phyloP scores from a whole-genome alignment of 2,113 vertebrate genomes.

The Sinocyclocheilus rhinocerous region DNA sequence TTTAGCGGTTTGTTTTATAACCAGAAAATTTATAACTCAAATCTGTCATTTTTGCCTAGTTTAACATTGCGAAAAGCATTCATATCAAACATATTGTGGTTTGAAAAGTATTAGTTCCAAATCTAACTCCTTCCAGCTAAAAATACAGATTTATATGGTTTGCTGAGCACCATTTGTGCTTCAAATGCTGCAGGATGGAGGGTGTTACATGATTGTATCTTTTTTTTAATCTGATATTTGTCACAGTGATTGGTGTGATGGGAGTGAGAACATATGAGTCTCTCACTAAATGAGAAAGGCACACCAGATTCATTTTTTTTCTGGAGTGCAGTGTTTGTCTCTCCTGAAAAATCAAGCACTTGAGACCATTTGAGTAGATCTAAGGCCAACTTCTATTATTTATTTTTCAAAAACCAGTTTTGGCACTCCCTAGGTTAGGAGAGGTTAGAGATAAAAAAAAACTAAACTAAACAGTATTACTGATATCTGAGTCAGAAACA shows the following conservation, averaged over 20 bases:
- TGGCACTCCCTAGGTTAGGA: neutral
- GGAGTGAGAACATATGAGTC: neutral
- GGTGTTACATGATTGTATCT: neutral
- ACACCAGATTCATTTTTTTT: neutral
- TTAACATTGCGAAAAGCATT: neutral
- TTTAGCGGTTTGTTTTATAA: neutral
- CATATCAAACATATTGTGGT: conserved; percentile 14
- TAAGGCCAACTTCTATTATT: neutral
- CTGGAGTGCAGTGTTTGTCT: neutral
- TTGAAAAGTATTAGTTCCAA: neutral
- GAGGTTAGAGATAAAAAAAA: neutral
- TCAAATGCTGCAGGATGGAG: conserved; percentile 7
- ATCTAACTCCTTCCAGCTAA: neutral
- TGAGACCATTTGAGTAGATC: neutral
- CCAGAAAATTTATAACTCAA: neutral
- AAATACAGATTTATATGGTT: neutral
- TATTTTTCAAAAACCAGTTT: conserved; percentile 5
- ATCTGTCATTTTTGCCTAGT: conserved; percentile 14
- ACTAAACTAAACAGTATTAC: neutral
- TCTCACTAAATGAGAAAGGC: neutral
- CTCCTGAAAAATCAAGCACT: neutral
- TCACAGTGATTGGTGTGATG: conserved; percentile 26
- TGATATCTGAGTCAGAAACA: neutral
- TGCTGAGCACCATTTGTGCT: neutral
- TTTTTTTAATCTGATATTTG: conserved; percentile 17